Percentiles rank a stretch among this genome's conserved stretches.
These are phyloP conservation scores for Hydractinia symbiolongicarpus DNA, from an alignment of 30 jellyfish, hydroid and myxozoan species.

Conservation along the genomic window DNA sequence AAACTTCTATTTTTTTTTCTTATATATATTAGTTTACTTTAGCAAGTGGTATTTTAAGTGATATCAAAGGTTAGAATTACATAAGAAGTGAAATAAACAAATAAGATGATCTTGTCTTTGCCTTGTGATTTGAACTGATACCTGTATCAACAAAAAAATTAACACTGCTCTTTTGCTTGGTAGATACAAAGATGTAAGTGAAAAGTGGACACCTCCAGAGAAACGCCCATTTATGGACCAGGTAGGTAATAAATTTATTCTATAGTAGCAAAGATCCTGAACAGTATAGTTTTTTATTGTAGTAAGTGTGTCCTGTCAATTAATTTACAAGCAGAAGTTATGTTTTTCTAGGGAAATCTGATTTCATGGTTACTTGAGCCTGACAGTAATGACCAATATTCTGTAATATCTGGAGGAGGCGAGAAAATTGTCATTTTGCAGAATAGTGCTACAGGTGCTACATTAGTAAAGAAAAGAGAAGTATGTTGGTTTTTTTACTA, in stretches of 20 bases:
- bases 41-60: too few species aligned
- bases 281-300: neutral
- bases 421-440: constrained; percentile 61
- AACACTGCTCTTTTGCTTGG: neutral
- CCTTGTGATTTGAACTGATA: too few species aligned
- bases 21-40: neutral
- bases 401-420: constrained; percentile 71
- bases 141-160: neutral
- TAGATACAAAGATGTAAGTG: constrained; percentile 62
- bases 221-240: constrained; percentile 63
- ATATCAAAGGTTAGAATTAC: too few species aligned
- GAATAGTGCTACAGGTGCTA: constrained; percentile 71
- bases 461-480: constrained; percentile 47
- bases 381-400: constrained; percentile 83
- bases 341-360: constrained; percentile 55
- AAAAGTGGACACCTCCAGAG: constrained; percentile 90
- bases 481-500: constrained; percentile 34
- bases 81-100: too few species aligned
- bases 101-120: too few species aligned
- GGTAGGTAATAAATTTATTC: constrained; percentile 30
- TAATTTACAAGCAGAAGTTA: neutral
- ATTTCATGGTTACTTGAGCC: constrained; percentile 86
- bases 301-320: neutral
- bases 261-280: neutral
- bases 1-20: neutral